phyloP scores from a whole-genome alignment of 2,888 invertebrate species.

The Caenorhabditis sp. region DNA sequence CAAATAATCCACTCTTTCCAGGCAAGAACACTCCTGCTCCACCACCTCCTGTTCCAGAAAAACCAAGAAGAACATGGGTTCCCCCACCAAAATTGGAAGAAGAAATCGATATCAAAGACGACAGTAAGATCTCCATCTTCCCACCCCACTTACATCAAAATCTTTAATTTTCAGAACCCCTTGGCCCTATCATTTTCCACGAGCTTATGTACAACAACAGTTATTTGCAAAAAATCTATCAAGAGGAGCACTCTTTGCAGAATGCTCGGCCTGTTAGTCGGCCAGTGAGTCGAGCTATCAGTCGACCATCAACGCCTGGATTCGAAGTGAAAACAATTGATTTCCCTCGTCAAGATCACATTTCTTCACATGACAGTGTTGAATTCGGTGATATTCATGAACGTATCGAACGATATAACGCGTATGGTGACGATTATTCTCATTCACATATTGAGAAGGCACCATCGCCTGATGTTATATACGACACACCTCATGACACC shows the following conservation, averaged over 20 bases:
- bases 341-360: slow-evolving; percentile 23
- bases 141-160: neutral
- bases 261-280: slow-evolving; percentile 21
- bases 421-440: slow-evolving; percentile 19
- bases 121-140: slow-evolving; percentile 7
- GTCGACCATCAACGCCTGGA: slow-evolving; percentile 28
- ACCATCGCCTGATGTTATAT: slow-evolving; percentile 15
- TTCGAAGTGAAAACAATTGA: slow-evolving; percentile 20
- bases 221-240: slow-evolving; percentile 16
- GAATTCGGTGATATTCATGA: slow-evolving; percentile 24
- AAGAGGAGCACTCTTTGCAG: slow-evolving; percentile 16
- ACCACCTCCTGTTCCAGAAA: slow-evolving; percentile 10
- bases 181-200: slow-evolving; percentile 36
- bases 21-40: slow-evolving; percentile 32
- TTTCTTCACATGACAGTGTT: neutral
- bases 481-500: slow-evolving; percentile 19
- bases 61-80: slow-evolving; percentile 28
- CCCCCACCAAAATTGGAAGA: slow-evolving; percentile 30
- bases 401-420: slow-evolving; percentile 32
- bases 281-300: slow-evolving; percentile 28
- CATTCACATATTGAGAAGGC: neutral
- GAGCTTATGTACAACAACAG: slow-evolving; percentile 33
- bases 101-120: slow-evolving; percentile 11
- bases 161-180: slow-evolving; percentile 15
- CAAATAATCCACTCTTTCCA: slow-evolving; percentile 13